phyloP scores from a whole-genome alignment of 2,888 invertebrate genomes.

The Stegophylla sp. region DNA sequence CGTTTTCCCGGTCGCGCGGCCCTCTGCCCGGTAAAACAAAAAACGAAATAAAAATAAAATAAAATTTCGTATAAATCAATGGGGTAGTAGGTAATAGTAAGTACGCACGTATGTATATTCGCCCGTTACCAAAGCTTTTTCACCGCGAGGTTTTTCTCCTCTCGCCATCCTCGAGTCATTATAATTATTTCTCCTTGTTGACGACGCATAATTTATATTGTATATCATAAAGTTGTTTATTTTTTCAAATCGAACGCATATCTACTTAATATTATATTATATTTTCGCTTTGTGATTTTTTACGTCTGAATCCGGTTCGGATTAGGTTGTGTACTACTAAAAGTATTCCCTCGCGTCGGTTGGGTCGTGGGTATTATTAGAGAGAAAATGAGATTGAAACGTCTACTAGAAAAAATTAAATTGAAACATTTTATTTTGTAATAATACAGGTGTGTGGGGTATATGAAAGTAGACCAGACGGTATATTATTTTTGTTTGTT shows the following conservation, averaged over 20 bases:
- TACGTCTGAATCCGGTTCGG: too few species aligned
- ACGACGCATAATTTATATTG: neutral
- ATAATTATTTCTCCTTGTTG: too few species aligned
- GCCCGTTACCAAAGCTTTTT: neutral
- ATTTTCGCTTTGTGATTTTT: neutral
- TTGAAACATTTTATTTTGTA: conserved; percentile 9
- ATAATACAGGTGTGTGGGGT: too few species aligned
- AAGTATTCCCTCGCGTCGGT: neutral
- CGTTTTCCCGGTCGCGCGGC: neutral
- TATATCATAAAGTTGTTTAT: neutral
- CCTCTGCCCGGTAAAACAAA: too few species aligned
- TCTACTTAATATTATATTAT: too few species aligned
- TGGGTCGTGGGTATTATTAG: neutral
- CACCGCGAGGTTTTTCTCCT: too few species aligned
- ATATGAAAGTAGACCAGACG: neutral
- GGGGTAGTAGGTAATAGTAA: too few species aligned
- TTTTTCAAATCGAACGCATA: neutral
- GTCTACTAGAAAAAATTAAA: neutral
- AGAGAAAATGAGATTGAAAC: conserved; percentile 4
- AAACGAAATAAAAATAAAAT: too few species aligned
- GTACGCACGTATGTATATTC: neutral
- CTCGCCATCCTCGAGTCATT: too few species aligned
- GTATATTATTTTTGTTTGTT: conserved; percentile 10
- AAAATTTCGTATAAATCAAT: conserved; percentile 5
- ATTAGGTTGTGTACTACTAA: neutral